Base-by-base conservation (phyloP, 1,140 invertebrate genomes). In the Glossosoma conforme region DNA sequence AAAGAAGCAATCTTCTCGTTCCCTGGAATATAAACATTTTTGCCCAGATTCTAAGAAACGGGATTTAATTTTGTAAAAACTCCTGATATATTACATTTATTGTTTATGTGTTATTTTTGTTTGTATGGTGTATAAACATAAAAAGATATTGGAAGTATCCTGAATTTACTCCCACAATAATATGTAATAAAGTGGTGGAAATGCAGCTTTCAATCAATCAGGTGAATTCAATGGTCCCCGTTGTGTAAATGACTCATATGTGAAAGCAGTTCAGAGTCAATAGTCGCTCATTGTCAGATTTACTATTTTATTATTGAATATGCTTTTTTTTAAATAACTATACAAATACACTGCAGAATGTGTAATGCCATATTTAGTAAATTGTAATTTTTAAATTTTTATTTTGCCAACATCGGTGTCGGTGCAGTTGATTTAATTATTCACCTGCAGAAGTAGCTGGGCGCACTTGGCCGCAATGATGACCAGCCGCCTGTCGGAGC, bases 361-460 rank as follows among this genome's bases (percentile, higher is more conserved):
- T n/a, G 6, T n/a, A n/a, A 28, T 28, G n/a, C 6, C 6, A 8
- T 28, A n/a, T 28, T 28, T 28, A 28, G 6, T 28, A 28, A 8
- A n/a, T 8, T 28, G 25, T 28, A 28, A 6, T n/a, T 8, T 8
- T 28, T n/a, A 28, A 8, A 8, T n/a, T 28, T n/a, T 6, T n/a
- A 28, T 28, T 8, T n/a, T 8, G 25, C 25, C 6, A n/a, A 28
- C 25, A 8, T n/a, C 25, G 6, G 6, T 8, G 25, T 28, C 25
- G 6, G 6, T 28, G 25, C n/a, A 6, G 25, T 28, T 8, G 6
- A n/a, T 28, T 28, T 28, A n/a, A 28, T 8, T 28, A n/a, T 28
- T 20, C 42, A 57, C 55, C 42, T 57, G 55, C 42, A 53, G 55
- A 9, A 57, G 36, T 14, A 57, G 46, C 19, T 57, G 55, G 28